Percentiles rank a stretch among this genome's conserved stretches.
phyloP scores from a whole-genome alignment of 23 tunicate genomes.

The Trididemnum miniatum region DNA sequence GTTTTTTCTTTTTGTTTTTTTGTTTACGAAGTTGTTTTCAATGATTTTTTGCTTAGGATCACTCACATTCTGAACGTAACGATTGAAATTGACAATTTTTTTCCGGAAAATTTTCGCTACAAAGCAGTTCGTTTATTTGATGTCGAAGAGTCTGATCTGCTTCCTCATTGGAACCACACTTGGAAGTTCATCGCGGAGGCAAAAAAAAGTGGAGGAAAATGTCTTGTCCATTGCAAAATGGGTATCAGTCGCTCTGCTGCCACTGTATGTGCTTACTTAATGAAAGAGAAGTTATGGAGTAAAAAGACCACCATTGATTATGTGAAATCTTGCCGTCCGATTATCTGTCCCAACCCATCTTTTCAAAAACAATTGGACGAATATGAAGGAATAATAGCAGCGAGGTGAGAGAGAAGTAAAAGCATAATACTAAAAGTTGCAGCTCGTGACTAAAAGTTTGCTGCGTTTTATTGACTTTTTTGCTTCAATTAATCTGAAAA shows the following conservation, averaged over 20 bases:
- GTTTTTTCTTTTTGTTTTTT: too few species aligned
- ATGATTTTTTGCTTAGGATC: too few species aligned
- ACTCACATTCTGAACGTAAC: conserved; percentile 95
- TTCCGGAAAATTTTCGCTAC: conserved; percentile 73
- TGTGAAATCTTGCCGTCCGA: conserved; percentile 57
- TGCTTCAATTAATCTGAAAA: too few species aligned
- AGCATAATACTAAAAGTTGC: too few species aligned
- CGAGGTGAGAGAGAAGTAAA: conserved; percentile 61
- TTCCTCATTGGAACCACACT: conserved; percentile 72
- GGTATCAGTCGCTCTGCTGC: conserved; percentile 97
- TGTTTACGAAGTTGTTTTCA: too few species aligned
- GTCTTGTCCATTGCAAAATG: conserved; percentile 96
- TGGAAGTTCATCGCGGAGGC: conserved; percentile 66
- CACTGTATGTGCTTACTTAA: conserved; percentile 89
- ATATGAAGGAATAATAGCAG: conserved; percentile 85
- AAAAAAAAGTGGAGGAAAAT: conserved; percentile 44
- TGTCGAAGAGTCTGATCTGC: conserved; percentile 35
- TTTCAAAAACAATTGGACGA: conserved; percentile 78
- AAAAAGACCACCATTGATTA: conserved; percentile 60
- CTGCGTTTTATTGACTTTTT: too few species aligned
- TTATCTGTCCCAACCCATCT: conserved; percentile 68
- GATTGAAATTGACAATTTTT: conserved; percentile 80
- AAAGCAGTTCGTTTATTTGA: conserved; percentile 67
- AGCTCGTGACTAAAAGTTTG: too few species aligned
- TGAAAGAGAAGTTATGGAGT: conserved; percentile 70